A percentile compares a stretch with the other conserved stretches of the same genome.
Conservation (phyloP, 2,113 vertebrate species). For the Neolamprologus devosi region DNA sequence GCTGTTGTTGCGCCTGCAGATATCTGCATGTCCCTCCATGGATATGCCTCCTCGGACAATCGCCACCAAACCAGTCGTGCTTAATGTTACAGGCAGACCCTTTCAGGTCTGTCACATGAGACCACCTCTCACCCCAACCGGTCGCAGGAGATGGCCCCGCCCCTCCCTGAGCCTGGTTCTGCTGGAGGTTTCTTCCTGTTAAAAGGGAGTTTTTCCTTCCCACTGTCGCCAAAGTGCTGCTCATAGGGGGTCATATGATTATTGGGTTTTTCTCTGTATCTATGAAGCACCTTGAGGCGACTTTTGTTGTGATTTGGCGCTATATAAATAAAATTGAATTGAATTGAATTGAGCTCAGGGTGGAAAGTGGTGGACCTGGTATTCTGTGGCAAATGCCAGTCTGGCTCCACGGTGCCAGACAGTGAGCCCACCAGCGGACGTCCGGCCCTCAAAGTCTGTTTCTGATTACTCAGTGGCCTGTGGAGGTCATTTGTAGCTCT, state of each 20-base stretch:
- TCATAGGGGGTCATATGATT: too few species aligned
- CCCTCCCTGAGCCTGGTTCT: too few species aligned
- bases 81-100: not conserved
- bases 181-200: too few species aligned
- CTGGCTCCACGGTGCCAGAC: not conserved
- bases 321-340: too few species aligned
- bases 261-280: too few species aligned
- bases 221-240: too few species aligned
- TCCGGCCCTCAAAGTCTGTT: not conserved
- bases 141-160: rapidly evolving
- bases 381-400: not conserved
- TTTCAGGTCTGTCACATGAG: not conserved
- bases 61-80: not conserved
- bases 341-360: not conserved
- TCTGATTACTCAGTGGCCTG: not conserved
- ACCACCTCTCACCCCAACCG: too few species aligned
- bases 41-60: not conserved
- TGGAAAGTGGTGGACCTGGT: not conserved
- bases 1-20: not conserved
- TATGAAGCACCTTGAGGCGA: too few species aligned
- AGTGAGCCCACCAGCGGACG: not conserved
- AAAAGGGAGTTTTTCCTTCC: too few species aligned
- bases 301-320: too few species aligned
- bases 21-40: not conserved
- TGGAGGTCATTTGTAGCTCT: not conserved